phyloP scores from a whole-genome alignment of 2,113 vertebrate genomes.

The Urocolius indicus region DNA sequence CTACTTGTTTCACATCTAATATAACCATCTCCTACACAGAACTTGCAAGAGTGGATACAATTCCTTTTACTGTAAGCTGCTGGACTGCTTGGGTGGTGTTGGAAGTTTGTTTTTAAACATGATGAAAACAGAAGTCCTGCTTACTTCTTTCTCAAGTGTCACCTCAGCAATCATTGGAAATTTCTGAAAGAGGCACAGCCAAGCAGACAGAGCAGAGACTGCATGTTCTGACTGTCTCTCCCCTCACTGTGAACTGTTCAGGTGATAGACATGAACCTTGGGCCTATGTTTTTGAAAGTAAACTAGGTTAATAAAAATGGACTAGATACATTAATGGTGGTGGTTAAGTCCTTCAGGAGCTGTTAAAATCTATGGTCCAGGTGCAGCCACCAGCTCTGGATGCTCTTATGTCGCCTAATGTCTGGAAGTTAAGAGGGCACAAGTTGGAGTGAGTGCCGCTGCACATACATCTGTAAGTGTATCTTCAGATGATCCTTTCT shows the following conservation, averaged over 20 bases:
- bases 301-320: neutral
- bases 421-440: neutral
- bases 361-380: neutral
- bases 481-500: neutral
- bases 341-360: neutral
- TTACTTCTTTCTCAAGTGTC: neutral
- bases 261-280: neutral
- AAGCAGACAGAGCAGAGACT: neutral
- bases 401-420: neutral
- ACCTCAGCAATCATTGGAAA: conserved; percentile 9
- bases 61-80: neutral
- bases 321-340: too few species aligned
- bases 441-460: neutral
- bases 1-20: neutral
- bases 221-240: neutral
- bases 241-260: neutral
- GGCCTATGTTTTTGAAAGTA: neutral
- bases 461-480: rapidly evolving
- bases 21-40: neutral
- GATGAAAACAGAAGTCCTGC: conserved; percentile 20
- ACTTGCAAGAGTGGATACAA: neutral
- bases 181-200: neutral
- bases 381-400: neutral
- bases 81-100: neutral
- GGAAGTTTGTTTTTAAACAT: conserved; percentile 9